Base-by-base conservation (phyloP, 1,140 invertebrate genomes). In the Penaeus vannamei region DNA sequence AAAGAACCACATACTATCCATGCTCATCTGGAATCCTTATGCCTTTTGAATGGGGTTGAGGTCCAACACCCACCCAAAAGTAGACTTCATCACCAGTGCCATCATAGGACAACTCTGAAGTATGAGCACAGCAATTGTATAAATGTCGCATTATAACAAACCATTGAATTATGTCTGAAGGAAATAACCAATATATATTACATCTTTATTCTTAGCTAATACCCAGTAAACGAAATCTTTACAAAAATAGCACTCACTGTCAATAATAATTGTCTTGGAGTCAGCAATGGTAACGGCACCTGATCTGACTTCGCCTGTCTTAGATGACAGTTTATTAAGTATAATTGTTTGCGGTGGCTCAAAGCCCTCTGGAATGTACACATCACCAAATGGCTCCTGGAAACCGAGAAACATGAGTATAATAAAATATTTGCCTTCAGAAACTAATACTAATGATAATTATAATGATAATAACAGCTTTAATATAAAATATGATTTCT, bases 341-440 rank as follows among this genome's bases (percentile, higher is more conserved):
- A 93, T 94, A 91, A 97, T 96, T 1, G 95, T 94, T 23, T 95
- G 93, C 0, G 97, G 97, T n/a, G 97, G 96, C 92, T 97, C 96
- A 92, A 98, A 98, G 85, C 97, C 97, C 91, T 98, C 97, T 0
- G 97, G 97, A 91, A 98, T 96, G 92, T 96, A 97, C 53, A 98
- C 95, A 93, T 98, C 97, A 0, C 96, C 97, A 93, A 97, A 98
- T 32, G 97, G 95, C 92, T 97, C 97, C 95, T 95, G 91, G 17
- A 90, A 91, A 84, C 14, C 36, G n/a, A 82, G 22, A 42, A 26
- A 66, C 17, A 53, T 53, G 32, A 46, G 72, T 59, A 87, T 36
- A 53, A 53, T 53, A 53, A 17, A 17, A 53, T 17, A 7, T 14
- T 17, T 53, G 12, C 8, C 17, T 53, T 53, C 53, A 53, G 17